phyloP scores from a whole-genome alignment of 2,113 vertebrate species.

The Phoenicopterus ruber region DNA sequence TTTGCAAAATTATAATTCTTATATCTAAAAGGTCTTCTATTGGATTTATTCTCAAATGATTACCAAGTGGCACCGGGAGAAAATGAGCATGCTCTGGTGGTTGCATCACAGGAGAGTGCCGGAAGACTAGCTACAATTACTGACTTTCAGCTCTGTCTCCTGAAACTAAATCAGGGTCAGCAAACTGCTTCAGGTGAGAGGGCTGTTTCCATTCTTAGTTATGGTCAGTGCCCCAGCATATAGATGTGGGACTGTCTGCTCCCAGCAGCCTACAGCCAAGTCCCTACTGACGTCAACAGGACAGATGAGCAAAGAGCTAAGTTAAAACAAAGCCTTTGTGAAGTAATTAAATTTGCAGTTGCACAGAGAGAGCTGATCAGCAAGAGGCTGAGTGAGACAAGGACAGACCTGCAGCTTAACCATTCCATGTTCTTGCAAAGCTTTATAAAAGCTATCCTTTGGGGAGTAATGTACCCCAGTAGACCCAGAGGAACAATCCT shows the following conservation, averaged over 20 bases:
- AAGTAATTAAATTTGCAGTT: neutral
- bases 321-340: neutral
- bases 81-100: neutral
- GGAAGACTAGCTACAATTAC: neutral
- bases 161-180: neutral
- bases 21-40: conserved; percentile 40
- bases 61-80: neutral
- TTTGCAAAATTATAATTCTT: conserved; percentile 55
- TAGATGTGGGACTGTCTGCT: neutral
- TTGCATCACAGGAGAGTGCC: neutral
- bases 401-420: neutral
- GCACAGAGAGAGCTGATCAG: neutral
- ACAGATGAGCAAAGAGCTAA: neutral
- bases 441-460: neutral
- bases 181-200: neutral
- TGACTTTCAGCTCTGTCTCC: neutral
- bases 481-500: neutral
- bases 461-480: neutral
- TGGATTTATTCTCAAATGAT: conserved; percentile 13
- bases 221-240: neutral
- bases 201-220: neutral
- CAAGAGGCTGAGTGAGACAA: neutral
- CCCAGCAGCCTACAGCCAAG: neutral
- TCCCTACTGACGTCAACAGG: neutral
- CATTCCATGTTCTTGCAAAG: neutral